Evolutionary conservation across 2,888 invertebrate genomes (phyloP), one percentile per base, ranked within the genome.

Genomic region (Cabera pusaria): DNA sequence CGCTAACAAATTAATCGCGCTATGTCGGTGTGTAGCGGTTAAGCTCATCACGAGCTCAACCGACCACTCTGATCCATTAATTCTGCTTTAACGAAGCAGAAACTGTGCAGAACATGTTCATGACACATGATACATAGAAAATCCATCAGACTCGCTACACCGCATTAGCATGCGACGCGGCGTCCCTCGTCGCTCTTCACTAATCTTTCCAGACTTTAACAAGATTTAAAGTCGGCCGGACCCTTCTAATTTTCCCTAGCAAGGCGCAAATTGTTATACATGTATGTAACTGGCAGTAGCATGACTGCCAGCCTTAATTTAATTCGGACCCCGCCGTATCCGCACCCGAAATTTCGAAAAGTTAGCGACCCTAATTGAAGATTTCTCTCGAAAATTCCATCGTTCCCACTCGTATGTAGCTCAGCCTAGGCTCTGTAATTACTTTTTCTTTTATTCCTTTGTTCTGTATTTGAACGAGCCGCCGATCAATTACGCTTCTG

Each of bases 181-280:
- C 29, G 45, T 37, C 44, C 40, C 23, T 56, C 48, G 47, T 44
- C 39, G 14, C 3, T 36, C 20, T 22, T 28, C 38, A n/a, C 19
- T 8, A 24, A 36, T 28, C 32, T 33, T 37, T 29, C 20, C 16
- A 33, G 26, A 49, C 49, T 50, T 43, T 35, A 49, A 64, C 46
- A 59, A 60, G 57, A 61, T 64, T 61, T 56, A 50, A 65, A 65
- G 56, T 60, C 55, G 10, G 37, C 33, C 23, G 44, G 55, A 53
- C 56, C 59, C 56, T 48, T 45, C 40, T 56, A 51, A 64, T 52
- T 55, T 54, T 39, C 43, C 49, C 42, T 32, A 31, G 39, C 45
- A 49, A 29, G 38, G 31, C 47, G 29, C 22, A 47, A 53, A 57
- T 55, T 51, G 38, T 51, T 56, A 43, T 31, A 39, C 48, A 49